A percentile compares a stretch with the other conserved stretches of the same genome.
Conservation (phyloP, 2,113 vertebrate species). For the Ceyx cyanopectus region DNA sequence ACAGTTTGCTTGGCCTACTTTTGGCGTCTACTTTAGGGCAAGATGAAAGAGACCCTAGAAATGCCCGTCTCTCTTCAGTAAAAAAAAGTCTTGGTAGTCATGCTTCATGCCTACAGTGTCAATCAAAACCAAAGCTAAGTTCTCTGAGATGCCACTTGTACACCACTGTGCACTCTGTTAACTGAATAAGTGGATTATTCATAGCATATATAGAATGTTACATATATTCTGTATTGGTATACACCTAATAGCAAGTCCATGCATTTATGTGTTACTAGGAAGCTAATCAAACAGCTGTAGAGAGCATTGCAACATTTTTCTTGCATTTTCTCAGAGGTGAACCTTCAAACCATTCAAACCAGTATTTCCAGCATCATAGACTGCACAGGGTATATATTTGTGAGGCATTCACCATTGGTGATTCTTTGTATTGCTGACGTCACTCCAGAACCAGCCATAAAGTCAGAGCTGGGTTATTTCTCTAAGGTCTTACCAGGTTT, state of each 20-base stretch:
- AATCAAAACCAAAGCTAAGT: not conserved
- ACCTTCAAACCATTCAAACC: not conserved
- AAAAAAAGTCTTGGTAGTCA: not conserved
- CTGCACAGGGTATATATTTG: fast-evolving
- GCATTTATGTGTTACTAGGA: not conserved
- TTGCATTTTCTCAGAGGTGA: not conserved
- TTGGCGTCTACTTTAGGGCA: not conserved
- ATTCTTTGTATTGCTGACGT: not conserved
- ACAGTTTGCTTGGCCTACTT: slow-evolving; percentile 49
- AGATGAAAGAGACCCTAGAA: slow-evolving; percentile 29
- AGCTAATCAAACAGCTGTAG: not conserved
- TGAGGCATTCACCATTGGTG: fast-evolving
- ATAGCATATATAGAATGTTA: not conserved
- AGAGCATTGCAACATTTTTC: not conserved
- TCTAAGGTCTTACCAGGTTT: not conserved
- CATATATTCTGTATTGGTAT: not conserved
- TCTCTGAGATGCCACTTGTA: not conserved
- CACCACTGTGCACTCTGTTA: not conserved
- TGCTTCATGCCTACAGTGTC: not conserved
- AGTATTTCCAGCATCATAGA: not conserved
- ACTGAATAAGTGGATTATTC: not conserved
- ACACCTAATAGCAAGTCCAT: not conserved
- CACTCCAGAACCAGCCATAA: not conserved
- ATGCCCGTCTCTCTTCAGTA: not conserved
- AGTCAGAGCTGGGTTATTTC: not conserved